These are phyloP conservation scores for Paelopatides confundens DNA, from an alignment of 53 echinoderm and acorn worm species.

Conservation along the genomic window DNA sequence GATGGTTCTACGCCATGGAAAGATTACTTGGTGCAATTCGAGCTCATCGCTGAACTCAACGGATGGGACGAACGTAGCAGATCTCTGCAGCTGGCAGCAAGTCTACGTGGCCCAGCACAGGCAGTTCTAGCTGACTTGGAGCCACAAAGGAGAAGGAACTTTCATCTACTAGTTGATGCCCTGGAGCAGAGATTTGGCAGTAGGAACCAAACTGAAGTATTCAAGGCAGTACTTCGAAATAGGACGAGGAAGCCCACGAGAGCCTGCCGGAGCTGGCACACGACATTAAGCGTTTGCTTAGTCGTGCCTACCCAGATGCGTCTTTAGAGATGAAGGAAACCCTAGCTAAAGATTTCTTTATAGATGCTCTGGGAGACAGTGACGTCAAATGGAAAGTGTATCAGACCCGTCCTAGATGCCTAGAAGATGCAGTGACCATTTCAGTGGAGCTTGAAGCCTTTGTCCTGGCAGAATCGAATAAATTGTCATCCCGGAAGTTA, in stretches of 20 bases:
- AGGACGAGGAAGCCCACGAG: constrained; percentile 43
- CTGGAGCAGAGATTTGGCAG: constrained; percentile 56
- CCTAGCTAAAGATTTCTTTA: constrained; percentile 61
- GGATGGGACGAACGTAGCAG: constrained; percentile 54
- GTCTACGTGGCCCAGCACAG: constrained; percentile 62
- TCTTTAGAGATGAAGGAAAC: no score
- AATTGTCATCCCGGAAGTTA: neutral
- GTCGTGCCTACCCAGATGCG: constrained; percentile 56
- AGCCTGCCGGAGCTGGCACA: constrained; percentile 52
- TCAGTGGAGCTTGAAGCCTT: constrained; percentile 62
- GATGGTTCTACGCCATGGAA: constrained; percentile 67
- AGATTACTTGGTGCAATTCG: constrained; percentile 66
- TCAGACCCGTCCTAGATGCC: constrained; percentile 4
- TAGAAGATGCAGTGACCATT: constrained; percentile 59
- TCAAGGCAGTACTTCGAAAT: constrained; percentile 46
- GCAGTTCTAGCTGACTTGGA: constrained; percentile 62
- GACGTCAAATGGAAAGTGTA: constrained; percentile 55
- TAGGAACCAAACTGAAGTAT: constrained; percentile 56
- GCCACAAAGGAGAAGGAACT: constrained; percentile 18
- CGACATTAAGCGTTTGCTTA: constrained; percentile 39
- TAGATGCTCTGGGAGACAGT: constrained; percentile 58
- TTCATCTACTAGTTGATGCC: constrained; percentile 37
- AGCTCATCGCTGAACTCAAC: constrained; percentile 67
- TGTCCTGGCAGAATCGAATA: constrained; percentile 33
- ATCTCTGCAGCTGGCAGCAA: constrained; percentile 62